phyloP scores from a whole-genome alignment of 1,140 invertebrate genomes.

The Chionoecetes opilio region DNA sequence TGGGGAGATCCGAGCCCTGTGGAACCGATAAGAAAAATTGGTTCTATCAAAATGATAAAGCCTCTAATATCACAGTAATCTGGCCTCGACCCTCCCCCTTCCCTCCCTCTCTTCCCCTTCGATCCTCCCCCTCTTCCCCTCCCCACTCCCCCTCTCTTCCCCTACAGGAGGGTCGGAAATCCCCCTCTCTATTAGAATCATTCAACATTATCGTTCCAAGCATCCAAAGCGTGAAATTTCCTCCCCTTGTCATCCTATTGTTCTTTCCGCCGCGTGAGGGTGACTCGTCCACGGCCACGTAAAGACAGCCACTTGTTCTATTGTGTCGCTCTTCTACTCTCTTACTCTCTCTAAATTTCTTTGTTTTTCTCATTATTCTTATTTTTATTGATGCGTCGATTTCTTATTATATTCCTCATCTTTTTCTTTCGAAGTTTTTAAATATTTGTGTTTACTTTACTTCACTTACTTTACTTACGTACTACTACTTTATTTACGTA shows the following conservation, averaged over 20 bases:
- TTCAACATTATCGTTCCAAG: slow-evolving; percentile 78
- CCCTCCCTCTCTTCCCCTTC: slow-evolving; percentile 31
- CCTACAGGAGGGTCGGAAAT: slow-evolving; percentile 43
- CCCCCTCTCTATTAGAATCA: slow-evolving; percentile 79
- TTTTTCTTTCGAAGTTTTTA: too few relatives aligned
- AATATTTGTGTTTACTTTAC: too few relatives aligned
- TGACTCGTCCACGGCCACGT: neutral
- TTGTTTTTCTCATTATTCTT: neutral
- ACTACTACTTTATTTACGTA: too few relatives aligned
- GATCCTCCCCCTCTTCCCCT: slow-evolving; percentile 33
- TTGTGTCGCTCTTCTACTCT: neutral
- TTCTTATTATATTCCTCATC: too few relatives aligned
- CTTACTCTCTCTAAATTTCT: neutral
- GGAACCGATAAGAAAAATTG: slow-evolving; percentile 79
- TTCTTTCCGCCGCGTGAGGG: slow-evolving; percentile 51
- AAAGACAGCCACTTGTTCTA: neutral
- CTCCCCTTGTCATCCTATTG: slow-evolving; percentile 78
- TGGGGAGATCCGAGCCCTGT: slow-evolving; percentile 62
- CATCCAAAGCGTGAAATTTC: slow-evolving; percentile 78
- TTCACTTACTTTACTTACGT: too few relatives aligned
- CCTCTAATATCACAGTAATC: slow-evolving; percentile 79
- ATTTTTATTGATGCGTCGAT: neutral
- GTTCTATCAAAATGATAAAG: slow-evolving; percentile 80
- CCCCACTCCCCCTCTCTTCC: neutral
- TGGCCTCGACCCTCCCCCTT: slow-evolving; percentile 66